Conservation (phyloP, 2,888 invertebrate species). For the Epinotia nisella region DNA sequence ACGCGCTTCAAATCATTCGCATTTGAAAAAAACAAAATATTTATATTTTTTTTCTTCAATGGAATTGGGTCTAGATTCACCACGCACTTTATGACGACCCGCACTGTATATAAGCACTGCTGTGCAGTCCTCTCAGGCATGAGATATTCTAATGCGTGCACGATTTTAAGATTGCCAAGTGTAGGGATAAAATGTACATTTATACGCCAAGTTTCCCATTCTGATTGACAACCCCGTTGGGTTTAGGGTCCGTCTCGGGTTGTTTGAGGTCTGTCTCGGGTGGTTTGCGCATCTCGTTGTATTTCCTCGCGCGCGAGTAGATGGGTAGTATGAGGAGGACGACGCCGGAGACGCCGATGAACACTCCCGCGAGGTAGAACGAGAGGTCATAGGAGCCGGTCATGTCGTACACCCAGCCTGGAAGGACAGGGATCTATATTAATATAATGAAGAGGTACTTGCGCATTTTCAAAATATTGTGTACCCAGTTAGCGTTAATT, state of each 20-base stretch:
- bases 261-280: not conserved
- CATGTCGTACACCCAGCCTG: conserved; percentile 93
- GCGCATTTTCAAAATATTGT: no score
- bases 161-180: no score
- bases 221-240: conserved; percentile 54
- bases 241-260: not conserved
- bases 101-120: no score
- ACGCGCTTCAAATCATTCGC: no score
- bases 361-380: conserved; percentile 92
- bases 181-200: not conserved
- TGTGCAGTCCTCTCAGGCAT: no score
- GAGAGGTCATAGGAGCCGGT: conserved; percentile 91
- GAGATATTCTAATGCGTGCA: no score
- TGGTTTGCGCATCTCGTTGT: conserved; percentile 33
- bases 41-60: no score
- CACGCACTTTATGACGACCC: no score
- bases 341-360: conserved; percentile 90
- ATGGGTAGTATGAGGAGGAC: conserved; percentile 79
- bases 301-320: conserved; percentile 48
- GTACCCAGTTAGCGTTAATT: no score
- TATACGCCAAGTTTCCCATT: conserved; percentile 48
- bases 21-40: no score
- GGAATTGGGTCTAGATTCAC: no score
- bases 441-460: no score
- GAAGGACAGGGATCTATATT: conserved; percentile 47